A percentile compares a stretch with the other conserved stretches of the same genome.
Conservation (phyloP, 30 jellyfish, hydroid and myxozoan genomes). For the Cassiopea andromeda region DNA sequence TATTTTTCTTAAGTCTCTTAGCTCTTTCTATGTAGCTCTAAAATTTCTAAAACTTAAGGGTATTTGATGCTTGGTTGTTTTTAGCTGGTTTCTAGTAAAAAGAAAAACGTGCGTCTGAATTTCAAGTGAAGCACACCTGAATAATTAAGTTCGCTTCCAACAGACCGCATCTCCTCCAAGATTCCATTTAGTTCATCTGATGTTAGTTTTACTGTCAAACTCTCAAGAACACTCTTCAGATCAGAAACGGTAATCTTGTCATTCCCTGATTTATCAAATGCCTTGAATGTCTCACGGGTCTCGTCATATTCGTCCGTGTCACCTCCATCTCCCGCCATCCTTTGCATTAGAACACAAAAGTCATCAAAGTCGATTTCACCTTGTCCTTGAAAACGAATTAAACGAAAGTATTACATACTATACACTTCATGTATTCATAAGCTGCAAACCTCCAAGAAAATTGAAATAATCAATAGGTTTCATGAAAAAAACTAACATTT, state of each 20-base stretch:
- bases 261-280: conserved; percentile 55
- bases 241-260: conserved; percentile 60
- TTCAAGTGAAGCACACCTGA: conserved; percentile 31
- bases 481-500: no score
- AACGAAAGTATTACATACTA: not conserved
- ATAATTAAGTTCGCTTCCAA: conserved; percentile 43
- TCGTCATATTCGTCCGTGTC: conserved; percentile 63
- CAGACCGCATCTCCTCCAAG: conserved; percentile 45
- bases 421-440: not conserved
- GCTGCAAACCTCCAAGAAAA: no score
- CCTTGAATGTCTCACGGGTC: conserved; percentile 69
- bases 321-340: conserved; percentile 65
- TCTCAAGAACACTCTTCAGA: conserved; percentile 60
- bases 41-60: no score
- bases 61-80: no score
- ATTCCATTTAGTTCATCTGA: conserved; percentile 60
- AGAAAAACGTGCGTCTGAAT: not conserved
- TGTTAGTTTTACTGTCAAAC: conserved; percentile 56
- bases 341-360: conserved; percentile 67
- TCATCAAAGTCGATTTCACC: conserved; percentile 76
- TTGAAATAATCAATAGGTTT: no score
- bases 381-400: conserved; percentile 24
- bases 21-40: no score
- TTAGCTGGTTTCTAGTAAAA: no score
- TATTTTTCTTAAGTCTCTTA: no score